Conservation (phyloP, 2,888 invertebrate genomes). For the Nyleta sp. region DNA sequence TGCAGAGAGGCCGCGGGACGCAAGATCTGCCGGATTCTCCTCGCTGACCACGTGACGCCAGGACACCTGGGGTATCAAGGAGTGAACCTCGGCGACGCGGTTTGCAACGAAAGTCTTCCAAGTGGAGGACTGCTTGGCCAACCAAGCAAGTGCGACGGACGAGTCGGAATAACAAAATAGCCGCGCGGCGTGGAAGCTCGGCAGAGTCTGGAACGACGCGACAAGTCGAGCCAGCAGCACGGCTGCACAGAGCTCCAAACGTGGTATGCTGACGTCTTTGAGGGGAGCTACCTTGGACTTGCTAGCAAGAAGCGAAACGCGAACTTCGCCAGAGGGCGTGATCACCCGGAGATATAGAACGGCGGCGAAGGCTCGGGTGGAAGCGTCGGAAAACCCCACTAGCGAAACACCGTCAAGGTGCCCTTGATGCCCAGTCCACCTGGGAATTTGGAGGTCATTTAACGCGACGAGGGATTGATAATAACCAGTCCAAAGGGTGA, state of each 20-base stretch:
- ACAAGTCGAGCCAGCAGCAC: not conserved
- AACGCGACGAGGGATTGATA: not conserved
- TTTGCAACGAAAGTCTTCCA: slow-evolving; percentile 1
- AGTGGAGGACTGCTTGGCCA: not conserved
- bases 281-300: not conserved
- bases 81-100: not conserved
- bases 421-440: not conserved
- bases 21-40: not conserved
- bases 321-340: not conserved
- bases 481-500: not conserved
- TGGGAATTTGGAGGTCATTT: not conserved
- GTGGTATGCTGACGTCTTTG: not conserved
- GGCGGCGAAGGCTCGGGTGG: not conserved
- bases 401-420: not conserved
- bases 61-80: not conserved
- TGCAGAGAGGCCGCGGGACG: not conserved
- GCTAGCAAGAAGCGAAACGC: not conserved
- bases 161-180: too few relatives aligned
- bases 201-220: not conserved
- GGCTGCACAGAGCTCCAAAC: not conserved
- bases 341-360: not conserved
- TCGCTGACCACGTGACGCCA: not conserved
- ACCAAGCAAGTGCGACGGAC: too few relatives aligned
- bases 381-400: not conserved
- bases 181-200: too few relatives aligned